Evolutionary conservation across 2,797 vertebrate genomes (phyloP).

Genomic region (Nannoperca australis): DNA sequence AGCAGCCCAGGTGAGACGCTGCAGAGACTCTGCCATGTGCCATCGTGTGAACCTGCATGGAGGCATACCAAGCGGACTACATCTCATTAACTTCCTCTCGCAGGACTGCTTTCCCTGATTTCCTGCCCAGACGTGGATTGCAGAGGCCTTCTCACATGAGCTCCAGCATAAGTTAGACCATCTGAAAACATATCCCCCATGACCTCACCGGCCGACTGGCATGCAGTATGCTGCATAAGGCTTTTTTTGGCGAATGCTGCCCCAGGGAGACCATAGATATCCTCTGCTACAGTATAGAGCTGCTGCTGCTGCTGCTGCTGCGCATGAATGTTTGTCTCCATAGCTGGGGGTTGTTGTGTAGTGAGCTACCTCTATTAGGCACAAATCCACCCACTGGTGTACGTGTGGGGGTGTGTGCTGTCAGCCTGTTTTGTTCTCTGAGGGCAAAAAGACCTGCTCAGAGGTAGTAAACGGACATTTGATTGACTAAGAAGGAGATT

Average conservation of each 20-base stretch:
- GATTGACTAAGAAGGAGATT: constrained; percentile 75
- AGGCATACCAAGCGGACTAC: constrained; percentile 48
- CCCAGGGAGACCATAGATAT: constrained; percentile 79
- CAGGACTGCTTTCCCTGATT: constrained; percentile 61
- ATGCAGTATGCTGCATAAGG: constrained; percentile 74
- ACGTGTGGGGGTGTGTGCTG: constrained; percentile 71
- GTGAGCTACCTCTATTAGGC: constrained; percentile 76
- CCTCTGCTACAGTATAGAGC: constrained; percentile 60
- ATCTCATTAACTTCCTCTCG: constrained; percentile 66
- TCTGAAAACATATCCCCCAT: constrained; percentile 79
- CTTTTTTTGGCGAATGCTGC: constrained; percentile 75
- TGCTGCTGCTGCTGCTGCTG: constrained; percentile 46
- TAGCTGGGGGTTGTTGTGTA: constrained; percentile 74
- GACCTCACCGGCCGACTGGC: constrained; percentile 73
- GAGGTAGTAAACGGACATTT: constrained; percentile 73
- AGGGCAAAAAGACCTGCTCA: constrained; percentile 59
- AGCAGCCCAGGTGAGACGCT: constrained; percentile 55
- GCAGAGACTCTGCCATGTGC: constrained; percentile 42
- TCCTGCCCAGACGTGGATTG: constrained; percentile 61
- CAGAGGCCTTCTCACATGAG: constrained; percentile 71
- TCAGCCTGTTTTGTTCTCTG: constrained; percentile 72
- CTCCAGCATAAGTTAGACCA: constrained; percentile 77
- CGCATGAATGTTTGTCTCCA: constrained; percentile 70
- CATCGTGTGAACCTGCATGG: constrained; percentile 20
- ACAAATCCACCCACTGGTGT: constrained; percentile 77